Evolutionary conservation across 2,797 vertebrate species (phyloP).

Genomic region (Periophthalmus magnuspinnatus): DNA sequence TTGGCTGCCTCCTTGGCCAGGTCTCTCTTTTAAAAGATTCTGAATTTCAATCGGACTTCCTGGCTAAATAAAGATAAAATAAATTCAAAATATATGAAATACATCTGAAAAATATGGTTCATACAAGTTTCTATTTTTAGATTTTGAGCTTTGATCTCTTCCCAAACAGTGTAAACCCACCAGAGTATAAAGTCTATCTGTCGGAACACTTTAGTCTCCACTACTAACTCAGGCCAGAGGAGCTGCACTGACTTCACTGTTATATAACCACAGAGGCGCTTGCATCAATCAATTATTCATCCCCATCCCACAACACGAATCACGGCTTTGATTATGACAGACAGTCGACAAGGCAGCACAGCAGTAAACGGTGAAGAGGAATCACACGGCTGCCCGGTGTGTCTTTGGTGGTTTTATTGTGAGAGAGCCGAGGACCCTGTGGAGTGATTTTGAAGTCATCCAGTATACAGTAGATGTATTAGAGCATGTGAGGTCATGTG

Average conservation of each 20-base stretch:
- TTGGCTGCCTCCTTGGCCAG: neutral
- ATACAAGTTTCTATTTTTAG: neutral
- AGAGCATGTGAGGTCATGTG: conserved; percentile 14
- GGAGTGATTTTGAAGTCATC: conserved; percentile 43
- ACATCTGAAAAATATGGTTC: neutral
- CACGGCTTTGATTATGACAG: conserved; percentile 67
- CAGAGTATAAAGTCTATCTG: conserved; percentile 30
- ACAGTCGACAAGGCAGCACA: conserved; percentile 45
- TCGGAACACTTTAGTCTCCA: conserved; percentile 33
- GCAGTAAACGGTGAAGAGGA: conserved; percentile 35
- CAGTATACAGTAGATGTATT: conserved; percentile 8
- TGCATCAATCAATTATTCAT: conserved; percentile 71
- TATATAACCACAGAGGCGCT: conserved; percentile 53
- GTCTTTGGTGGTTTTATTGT: conserved; percentile 30
- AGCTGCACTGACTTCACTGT: conserved; percentile 37
- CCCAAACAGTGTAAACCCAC: neutral
- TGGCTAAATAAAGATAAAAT: neutral
- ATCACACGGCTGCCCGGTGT: conserved; percentile 28
- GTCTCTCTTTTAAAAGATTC: too few species aligned
- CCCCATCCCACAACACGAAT: conserved; percentile 59
- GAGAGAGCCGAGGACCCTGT: conserved; percentile 47
- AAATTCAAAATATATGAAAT: neutral
- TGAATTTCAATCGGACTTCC: neutral
- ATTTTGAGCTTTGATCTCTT: neutral
- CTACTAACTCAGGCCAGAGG: conserved; percentile 35